Evolutionary conservation across 2,888 invertebrate species (phyloP), one percentile per base, ranked within the genome.

Genomic region (Harpalus rufipes): DNA sequence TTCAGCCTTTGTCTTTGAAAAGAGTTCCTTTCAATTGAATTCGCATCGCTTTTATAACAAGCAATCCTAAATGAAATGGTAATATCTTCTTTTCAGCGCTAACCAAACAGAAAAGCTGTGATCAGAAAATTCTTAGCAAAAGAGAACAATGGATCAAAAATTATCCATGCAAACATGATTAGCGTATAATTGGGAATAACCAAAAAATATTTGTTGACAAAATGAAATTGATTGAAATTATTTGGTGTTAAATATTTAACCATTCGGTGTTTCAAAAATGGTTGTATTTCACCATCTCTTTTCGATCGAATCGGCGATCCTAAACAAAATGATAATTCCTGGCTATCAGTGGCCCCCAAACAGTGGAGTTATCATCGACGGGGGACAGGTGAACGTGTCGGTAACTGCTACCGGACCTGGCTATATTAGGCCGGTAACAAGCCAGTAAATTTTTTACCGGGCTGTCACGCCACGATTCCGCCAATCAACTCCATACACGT

Each of bases 401-500:
- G 63, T 63, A 84, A 84, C 51, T 21, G 65, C 78, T 84, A 78
- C 84, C 32, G 44, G 84, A 21, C 65, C 65, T 63, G 32, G 65
- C 84, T 78, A 78, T 84, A 84, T 84, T 84, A 76, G 84, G 84
- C 56, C 65, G 84, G 78, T 84, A 84, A 84, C 84, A 84, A 84
- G 84, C 21, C 56, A 84, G 84, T 84, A 84, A 84, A 76, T 84
- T 84, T 84, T 84, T 84, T 84, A 63, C 78, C 16, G 76, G 39
- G 63, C 65, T 84, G 78, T 63, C 84, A 84, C 78, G 76, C 51
- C 58, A 65, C 76, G 63, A 21, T 84, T 65, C 84, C 78, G 78
- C 84, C 84, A 84, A 84, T 84, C 84, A 84, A 84, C 84, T 63
- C n/a, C 39, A 84, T n/a, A 84, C 83, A 76, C 76, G 83, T 83